Evolutionary conservation across 2,113 vertebrate species (phyloP).

Genomic region (Alces alces): DNA sequence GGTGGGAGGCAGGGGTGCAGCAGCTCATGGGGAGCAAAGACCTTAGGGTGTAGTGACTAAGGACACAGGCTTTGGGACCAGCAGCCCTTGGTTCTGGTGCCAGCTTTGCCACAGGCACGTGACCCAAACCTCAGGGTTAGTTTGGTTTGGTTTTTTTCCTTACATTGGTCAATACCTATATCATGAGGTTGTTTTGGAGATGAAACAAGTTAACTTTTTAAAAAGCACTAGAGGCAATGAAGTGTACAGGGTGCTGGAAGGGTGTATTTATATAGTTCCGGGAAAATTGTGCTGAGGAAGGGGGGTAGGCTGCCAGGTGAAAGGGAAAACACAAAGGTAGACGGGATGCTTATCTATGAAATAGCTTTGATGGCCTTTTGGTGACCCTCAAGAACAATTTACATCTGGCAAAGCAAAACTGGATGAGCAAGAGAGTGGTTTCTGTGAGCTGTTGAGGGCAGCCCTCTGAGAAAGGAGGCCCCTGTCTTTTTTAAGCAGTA

Average conservation of each 20-base stretch:
- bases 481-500: constrained; percentile 11
- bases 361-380: constrained; percentile 56
- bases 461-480: background rate
- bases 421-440: constrained; percentile 46
- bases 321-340: constrained; percentile 40
- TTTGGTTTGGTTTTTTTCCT: background rate
- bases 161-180: background rate
- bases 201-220: constrained; percentile 13
- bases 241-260: background rate
- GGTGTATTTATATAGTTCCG: constrained; percentile 41
- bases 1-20: background rate
- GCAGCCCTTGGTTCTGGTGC: background rate
- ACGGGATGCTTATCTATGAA: constrained; percentile 65
- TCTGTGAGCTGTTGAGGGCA: constrained; percentile 35
- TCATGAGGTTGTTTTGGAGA: background rate
- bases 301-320: constrained; percentile 9
- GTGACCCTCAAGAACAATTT: constrained; percentile 65
- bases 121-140: background rate
- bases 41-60: background rate
- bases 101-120: background rate
- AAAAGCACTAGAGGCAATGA: background rate
- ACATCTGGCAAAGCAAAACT: constrained; percentile 53
- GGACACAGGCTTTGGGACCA: background rate
- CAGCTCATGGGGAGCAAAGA: background rate
- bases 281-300: background rate